Evolutionary conservation across 2,888 invertebrate species (phyloP), one percentile per base, ranked within the genome.

Genomic region (Julus scanicus): DNA sequence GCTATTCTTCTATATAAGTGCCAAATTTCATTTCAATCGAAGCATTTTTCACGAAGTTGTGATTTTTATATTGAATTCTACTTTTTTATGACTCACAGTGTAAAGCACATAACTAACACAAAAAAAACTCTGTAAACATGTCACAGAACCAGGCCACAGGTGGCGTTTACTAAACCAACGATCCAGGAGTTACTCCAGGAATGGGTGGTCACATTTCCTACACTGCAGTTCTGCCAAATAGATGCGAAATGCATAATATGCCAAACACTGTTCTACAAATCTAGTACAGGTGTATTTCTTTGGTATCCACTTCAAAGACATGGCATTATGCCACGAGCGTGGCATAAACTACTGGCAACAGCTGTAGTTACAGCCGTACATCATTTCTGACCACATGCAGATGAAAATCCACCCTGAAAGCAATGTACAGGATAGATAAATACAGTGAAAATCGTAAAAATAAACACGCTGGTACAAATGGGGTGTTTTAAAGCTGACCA

Each of bases 341-440:
- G 63, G 63, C 17, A 20, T 3, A 63, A 20, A 8, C 63, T 71
- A 9, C 71, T 29, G 71, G 71, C 71, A 71, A 71, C 71, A 71
- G 71, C 71, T 71, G 29, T 71, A 71, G 29, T 29, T n/a, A 8
- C 20, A n/a, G 17, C 71, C 8, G 6, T n/a, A 29, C 71, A 71
- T 29, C 63, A n/a, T 71, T 71, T 71, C 20, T 71, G 71, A 71
- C 71, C 71, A 29, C 71, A 71, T 71, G 71, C 71, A 71, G 71
- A 71, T 71, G 71, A 71, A 71, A 71, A 20, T n/a, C 63, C 71
- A 71, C 29, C 29, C 71, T 71, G 71, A 29, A 29, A 71, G 71
- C 8, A 6, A 71, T n/a, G 5, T 8, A 9, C n/a, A n/a, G n/a
- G n/a, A n/a, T n/a, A n/a, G n/a, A n/a, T n/a, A 29, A 29, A 71